These are phyloP conservation scores for Chromis chromis DNA, from an alignment of 2,797 vertebrate genomes.

Conservation along the genomic window DNA sequence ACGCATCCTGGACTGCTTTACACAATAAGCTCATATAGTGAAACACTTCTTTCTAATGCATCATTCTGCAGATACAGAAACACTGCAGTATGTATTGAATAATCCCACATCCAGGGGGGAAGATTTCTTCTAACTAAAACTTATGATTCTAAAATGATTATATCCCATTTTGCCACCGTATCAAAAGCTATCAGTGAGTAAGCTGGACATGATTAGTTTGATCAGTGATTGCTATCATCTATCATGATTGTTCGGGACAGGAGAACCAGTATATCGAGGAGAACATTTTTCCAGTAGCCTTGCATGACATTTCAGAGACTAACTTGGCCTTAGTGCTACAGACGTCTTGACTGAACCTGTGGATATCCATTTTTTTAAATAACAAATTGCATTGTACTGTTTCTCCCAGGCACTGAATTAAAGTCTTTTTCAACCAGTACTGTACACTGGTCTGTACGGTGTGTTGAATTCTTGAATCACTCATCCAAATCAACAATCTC, in stretches of 20 bases:
- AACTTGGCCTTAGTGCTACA: slow-evolving; percentile 61
- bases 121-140: slow-evolving; percentile 41
- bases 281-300: slow-evolving; percentile 46
- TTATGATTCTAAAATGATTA: slow-evolving; percentile 43
- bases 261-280: slow-evolving; percentile 52
- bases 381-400: slow-evolving; percentile 84
- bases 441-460: neutral
- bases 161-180: slow-evolving; percentile 36
- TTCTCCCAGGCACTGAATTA: slow-evolving; percentile 93
- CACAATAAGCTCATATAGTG: slow-evolving; percentile 31
- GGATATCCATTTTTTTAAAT: slow-evolving; percentile 68
- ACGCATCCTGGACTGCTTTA: slow-evolving; percentile 40
- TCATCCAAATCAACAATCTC: no score
- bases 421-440: slow-evolving; percentile 76
- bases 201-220: slow-evolving; percentile 57
- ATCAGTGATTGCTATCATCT: slow-evolving; percentile 60
- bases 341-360: slow-evolving; percentile 71
- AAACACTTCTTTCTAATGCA: slow-evolving; percentile 37
- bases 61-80: slow-evolving; percentile 55
- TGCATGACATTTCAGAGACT: slow-evolving; percentile 60
- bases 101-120: slow-evolving; percentile 41
- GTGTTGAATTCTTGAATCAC: slow-evolving; percentile 9
- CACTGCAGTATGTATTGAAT: slow-evolving; percentile 43
- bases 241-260: slow-evolving; percentile 44
- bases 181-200: slow-evolving; percentile 49